phyloP scores from a whole-genome alignment of 2,888 invertebrate species.

The Polydrusus pterygomalis region DNA sequence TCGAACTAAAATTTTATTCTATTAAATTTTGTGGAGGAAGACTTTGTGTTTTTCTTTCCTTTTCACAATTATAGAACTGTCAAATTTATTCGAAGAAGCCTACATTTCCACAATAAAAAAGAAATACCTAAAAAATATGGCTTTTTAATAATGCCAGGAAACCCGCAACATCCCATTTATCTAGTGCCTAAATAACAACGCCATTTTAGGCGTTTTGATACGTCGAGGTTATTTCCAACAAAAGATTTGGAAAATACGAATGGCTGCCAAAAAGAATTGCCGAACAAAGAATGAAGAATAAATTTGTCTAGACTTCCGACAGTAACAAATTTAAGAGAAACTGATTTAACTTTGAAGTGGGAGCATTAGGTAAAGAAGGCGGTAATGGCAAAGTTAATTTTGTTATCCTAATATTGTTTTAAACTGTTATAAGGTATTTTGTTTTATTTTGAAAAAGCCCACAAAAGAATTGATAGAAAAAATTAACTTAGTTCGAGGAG shows the following conservation, averaged over 20 bases:
- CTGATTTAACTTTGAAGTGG: slow-evolving; percentile 21
- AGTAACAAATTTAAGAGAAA: slow-evolving; percentile 16
- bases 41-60: no score
- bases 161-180: slow-evolving; percentile 27
- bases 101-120: slow-evolving; percentile 20
- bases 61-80: neutral
- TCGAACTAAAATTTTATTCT: no score
- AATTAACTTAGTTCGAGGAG: no score
- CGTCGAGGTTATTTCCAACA: slow-evolving; percentile 29
- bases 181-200: slow-evolving; percentile 33
- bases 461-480: no score
- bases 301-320: slow-evolving; percentile 32
- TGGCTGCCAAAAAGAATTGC: slow-evolving; percentile 30
- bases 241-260: slow-evolving; percentile 32
- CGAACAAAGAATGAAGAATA: slow-evolving; percentile 28
- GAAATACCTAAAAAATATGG: slow-evolving; percentile 13
- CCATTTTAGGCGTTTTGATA: slow-evolving; percentile 29
- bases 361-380: neutral
- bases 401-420: neutral
- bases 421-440: neutral
- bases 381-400: slow-evolving; percentile 4
- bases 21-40: no score
- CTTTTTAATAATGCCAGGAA: slow-evolving; percentile 37
- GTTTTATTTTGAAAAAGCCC: neutral
- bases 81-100: neutral